Evolutionary conservation across 2,888 invertebrate genomes (phyloP).

Genomic region (Pheosia tremula): DNA sequence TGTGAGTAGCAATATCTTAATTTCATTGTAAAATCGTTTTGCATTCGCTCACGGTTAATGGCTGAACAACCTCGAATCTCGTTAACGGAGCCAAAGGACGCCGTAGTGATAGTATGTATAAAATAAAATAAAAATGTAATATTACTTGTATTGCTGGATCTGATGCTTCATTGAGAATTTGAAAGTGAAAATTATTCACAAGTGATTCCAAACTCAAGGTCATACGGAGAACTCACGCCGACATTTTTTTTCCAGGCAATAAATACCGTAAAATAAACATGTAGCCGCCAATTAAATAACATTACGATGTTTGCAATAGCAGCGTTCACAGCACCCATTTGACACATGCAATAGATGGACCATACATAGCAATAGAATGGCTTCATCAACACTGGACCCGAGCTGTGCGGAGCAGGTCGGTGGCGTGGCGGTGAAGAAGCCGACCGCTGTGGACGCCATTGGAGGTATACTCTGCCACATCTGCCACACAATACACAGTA

Average conservation of each 20-base stretch:
- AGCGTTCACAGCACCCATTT: slow-evolving; percentile 55
- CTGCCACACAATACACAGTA: slow-evolving; percentile 78
- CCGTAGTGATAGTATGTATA: slow-evolving; percentile 19
- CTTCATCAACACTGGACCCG: slow-evolving; percentile 43
- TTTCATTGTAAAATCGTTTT: slow-evolving; percentile 23
- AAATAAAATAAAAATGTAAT: slow-evolving; percentile 6
- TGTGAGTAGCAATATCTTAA: slow-evolving; percentile 58
- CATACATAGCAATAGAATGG: slow-evolving; percentile 67
- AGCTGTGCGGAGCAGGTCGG: slow-evolving; percentile 16
- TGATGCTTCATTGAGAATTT: neutral
- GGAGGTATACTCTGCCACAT: slow-evolving; percentile 85
- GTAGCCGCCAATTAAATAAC: slow-evolving; percentile 57
- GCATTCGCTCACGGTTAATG: slow-evolving; percentile 43
- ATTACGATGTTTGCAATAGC: slow-evolving; percentile 68
- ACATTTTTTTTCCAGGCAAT: slow-evolving; percentile 55
- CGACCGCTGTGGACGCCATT: slow-evolving; percentile 68
- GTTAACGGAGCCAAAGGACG: slow-evolving; percentile 40
- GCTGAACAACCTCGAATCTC: slow-evolving; percentile 61
- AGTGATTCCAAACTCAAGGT: slow-evolving; percentile 40
- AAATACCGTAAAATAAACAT: slow-evolving; percentile 55
- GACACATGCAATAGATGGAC: slow-evolving; percentile 72
- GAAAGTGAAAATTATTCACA: slow-evolving; percentile 12
- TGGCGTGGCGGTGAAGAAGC: slow-evolving; percentile 40
- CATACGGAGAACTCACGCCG: slow-evolving; percentile 33
- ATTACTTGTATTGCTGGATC: neutral